A percentile compares a stretch with the other conserved stretches of the same genome.
These are phyloP conservation scores for Rotaria macrura DNA, from an alignment of 2,888 invertebrate genomes.

Conservation along the genomic window DNA sequence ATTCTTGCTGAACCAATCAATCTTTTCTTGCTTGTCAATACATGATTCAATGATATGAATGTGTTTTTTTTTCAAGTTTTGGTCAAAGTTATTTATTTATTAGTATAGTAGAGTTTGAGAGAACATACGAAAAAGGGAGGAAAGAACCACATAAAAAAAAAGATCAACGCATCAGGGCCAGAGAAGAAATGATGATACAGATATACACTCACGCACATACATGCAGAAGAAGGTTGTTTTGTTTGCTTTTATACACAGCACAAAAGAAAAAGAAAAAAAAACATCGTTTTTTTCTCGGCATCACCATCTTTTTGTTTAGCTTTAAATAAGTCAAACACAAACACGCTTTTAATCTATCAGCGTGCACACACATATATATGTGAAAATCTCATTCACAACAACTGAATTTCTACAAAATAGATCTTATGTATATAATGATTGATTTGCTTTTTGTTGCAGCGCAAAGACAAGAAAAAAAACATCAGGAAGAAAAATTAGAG, in stretches of 20 bases:
- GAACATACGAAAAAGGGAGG: not conserved
- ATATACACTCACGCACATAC: not conserved
- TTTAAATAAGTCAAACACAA: not conserved
- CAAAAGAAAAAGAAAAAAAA: not conserved
- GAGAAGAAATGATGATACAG: not conserved
- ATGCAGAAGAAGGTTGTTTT: not conserved
- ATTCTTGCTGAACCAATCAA: not conserved
- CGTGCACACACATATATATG: not conserved
- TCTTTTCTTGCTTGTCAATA: not conserved
- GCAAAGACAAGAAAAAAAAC: not conserved
- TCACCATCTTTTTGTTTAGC: conserved; percentile 1
- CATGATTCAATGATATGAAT: not conserved
- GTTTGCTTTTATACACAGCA: not conserved
- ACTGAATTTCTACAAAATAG: not conserved
- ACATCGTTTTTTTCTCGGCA: not conserved
- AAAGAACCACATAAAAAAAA: not conserved
- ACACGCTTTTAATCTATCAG: not conserved
- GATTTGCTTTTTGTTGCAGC: not conserved
- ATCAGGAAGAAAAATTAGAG: not conserved
- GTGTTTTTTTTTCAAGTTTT: not conserved
- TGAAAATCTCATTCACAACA: conserved; percentile 12
- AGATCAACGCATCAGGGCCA: not conserved
- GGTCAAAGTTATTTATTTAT: not conserved
- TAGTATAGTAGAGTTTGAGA: conserved; percentile 2
- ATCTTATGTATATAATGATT: not conserved